phyloP scores from a whole-genome alignment of 2,113 vertebrate species.

The Pardalotus punctatus region DNA sequence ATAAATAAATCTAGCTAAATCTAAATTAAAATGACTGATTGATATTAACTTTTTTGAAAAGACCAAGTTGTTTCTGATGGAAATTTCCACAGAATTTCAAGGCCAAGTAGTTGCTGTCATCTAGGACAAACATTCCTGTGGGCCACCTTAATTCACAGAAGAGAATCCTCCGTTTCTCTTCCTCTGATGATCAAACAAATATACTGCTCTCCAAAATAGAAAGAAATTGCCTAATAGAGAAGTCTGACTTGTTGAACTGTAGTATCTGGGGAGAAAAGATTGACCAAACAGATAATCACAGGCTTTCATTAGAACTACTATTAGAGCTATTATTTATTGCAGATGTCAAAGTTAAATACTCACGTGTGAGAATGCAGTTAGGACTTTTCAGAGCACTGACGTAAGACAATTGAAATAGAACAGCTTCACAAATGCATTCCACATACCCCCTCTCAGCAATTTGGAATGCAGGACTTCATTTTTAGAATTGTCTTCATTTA shows the following conservation, averaged over 20 bases:
- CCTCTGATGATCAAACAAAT: background rate
- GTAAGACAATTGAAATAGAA: background rate
- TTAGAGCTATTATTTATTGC: background rate
- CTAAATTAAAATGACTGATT: background rate
- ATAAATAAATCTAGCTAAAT: background rate
- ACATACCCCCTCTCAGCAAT: fast-evolving
- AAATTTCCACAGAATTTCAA: background rate
- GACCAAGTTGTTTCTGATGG: background rate
- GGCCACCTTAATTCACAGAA: background rate
- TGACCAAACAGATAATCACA: background rate
- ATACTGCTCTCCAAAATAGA: background rate
- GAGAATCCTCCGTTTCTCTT: background rate
- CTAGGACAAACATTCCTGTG: background rate
- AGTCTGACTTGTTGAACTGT: background rate
- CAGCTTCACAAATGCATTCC: background rate
- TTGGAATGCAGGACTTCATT: constrained; percentile 9
- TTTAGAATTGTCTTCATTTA: background rate
- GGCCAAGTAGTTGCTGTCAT: background rate
- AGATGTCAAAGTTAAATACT: background rate
- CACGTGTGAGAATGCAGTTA: background rate
- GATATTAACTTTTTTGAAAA: background rate
- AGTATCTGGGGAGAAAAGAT: background rate
- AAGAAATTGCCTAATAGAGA: background rate
- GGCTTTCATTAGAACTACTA: background rate
- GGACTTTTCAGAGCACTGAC: background rate